These are phyloP conservation scores for Heliocidaris erythrogramma DNA, from an alignment of 35 echinoderm and acorn worm genomes.

Conservation along the genomic window DNA sequence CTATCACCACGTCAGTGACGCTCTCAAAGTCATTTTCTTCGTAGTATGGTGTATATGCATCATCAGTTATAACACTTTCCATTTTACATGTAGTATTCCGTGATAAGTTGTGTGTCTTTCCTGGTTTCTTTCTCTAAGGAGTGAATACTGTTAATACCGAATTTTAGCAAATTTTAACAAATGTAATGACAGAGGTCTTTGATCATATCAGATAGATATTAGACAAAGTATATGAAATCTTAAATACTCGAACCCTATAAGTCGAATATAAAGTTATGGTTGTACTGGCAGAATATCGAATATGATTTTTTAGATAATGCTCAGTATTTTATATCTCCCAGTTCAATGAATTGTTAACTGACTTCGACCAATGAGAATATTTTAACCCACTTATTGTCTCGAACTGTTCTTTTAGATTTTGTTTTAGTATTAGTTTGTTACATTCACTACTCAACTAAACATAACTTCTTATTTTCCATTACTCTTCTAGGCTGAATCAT, in stretches of 20 bases:
- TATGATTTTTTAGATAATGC: background rate
- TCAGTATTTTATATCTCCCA: background rate
- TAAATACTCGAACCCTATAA: too few relatives aligned
- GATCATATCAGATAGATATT: background rate
- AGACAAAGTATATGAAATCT: background rate
- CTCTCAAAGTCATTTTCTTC: background rate
- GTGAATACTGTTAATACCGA: too few relatives aligned
- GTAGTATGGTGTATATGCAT: background rate
- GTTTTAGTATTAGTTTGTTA: background rate
- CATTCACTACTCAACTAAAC: too few relatives aligned
- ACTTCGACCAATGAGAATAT: background rate
- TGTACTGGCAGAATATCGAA: background rate
- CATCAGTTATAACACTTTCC: background rate
- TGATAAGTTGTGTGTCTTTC: background rate
- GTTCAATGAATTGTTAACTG: background rate
- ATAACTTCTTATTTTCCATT: too few relatives aligned
- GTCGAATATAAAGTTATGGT: background rate
- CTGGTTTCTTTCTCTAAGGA: background rate
- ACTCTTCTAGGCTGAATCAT: too few relatives aligned
- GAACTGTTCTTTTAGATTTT: background rate
- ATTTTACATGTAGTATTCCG: background rate
- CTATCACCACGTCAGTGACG: background rate
- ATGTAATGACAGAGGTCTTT: too few relatives aligned
- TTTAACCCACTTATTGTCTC: background rate
- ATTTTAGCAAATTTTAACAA: too few relatives aligned